Evolutionary conservation across 2,797 vertebrate genomes (phyloP).

Genomic region (Pitangus sulphuratus): DNA sequence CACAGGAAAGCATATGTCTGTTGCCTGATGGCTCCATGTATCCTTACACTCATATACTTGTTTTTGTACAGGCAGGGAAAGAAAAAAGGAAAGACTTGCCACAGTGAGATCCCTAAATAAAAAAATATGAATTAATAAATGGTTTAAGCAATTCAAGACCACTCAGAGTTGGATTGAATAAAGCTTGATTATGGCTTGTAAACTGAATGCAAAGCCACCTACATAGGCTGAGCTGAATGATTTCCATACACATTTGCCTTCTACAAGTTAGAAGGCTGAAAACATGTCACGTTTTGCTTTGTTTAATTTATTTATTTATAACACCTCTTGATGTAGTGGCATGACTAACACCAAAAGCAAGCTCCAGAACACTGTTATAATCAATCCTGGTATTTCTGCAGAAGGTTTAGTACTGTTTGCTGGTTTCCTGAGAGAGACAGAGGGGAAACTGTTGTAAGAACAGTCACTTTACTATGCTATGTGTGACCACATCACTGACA

Average conservation of each 20-base stretch:
- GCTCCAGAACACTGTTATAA: background rate
- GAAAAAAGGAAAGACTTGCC: background rate
- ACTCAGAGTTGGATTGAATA: background rate
- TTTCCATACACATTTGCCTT: background rate
- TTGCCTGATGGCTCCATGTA: conserved; percentile 13
- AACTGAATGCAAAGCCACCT: conserved; percentile 14
- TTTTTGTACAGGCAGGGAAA: conserved; percentile 13
- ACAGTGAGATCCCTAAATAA: background rate
- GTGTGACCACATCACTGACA: background rate
- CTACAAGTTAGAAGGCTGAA: background rate
- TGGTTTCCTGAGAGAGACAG: background rate
- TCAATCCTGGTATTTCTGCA: background rate
- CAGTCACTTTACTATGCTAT: background rate
- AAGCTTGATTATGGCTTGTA: background rate
- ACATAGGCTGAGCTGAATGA: background rate
- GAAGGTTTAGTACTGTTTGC: background rate
- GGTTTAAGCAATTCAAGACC: conserved; percentile 9
- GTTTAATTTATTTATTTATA: background rate
- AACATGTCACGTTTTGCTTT: background rate
- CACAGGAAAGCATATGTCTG: conserved; percentile 47
- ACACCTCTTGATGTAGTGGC: background rate
- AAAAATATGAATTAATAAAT: conserved; percentile 52
- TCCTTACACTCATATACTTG: background rate
- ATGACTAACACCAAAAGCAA: background rate
- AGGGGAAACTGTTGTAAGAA: background rate